These are phyloP conservation scores for Catocala nupta DNA, from an alignment of 2,888 invertebrate genomes.

Conservation along the genomic window DNA sequence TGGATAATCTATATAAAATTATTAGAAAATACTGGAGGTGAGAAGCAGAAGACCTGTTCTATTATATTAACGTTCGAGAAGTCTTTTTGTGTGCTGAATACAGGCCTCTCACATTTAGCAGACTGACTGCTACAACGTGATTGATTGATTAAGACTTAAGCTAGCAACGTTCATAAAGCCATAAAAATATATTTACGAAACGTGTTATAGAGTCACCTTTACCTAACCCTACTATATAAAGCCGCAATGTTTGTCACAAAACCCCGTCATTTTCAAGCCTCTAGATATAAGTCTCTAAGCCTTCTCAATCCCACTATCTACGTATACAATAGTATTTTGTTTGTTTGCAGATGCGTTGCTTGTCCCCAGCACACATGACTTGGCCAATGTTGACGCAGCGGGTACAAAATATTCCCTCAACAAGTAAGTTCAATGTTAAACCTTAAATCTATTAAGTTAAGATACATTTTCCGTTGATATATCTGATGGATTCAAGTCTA, in stretches of 20 bases:
- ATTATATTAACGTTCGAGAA: no score
- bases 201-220: no score
- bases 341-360: constrained; percentile 75
- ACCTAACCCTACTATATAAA: no score
- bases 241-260: not conserved
- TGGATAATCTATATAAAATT: no score
- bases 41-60: no score
- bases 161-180: no score
- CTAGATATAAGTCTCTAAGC: constrained; percentile 11
- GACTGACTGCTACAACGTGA: no score
- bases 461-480: constrained; percentile 28
- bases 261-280: not conserved
- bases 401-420: constrained; percentile 46
- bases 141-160: no score
- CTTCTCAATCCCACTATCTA: constrained; percentile 31
- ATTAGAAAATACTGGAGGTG: no score
- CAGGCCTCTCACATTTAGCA: no score
- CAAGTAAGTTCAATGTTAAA: constrained; percentile 63
- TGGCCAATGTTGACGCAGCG: constrained; percentile 61
- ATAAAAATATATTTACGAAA: no score
- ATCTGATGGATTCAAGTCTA: constrained; percentile 26
- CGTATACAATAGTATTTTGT: constrained; percentile 58
- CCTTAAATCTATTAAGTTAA: constrained; percentile 35
- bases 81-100: no score
- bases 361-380: constrained; percentile 65